Conservation (phyloP, 1,140 invertebrate genomes). For the Hestina assimilis region DNA sequence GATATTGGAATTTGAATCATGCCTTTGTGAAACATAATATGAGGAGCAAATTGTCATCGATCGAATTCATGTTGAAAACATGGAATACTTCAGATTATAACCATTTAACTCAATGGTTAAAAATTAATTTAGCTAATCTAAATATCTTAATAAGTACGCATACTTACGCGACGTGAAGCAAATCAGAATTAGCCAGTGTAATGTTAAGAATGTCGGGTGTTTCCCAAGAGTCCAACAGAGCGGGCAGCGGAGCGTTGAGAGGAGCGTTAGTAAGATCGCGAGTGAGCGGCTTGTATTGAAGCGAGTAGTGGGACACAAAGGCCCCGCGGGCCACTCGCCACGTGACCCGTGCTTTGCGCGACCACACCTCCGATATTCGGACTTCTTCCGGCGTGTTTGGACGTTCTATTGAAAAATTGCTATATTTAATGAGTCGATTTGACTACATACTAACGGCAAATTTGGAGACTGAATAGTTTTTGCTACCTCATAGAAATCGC, state of each 20-base stretch:
- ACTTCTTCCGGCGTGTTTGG: slow-evolving; percentile 68
- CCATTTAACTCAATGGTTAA: too few relatives aligned
- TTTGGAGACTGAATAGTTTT: too few relatives aligned
- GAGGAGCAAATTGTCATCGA: too few relatives aligned
- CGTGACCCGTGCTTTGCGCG: slow-evolving; percentile 60
- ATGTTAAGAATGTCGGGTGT: slow-evolving; percentile 61
- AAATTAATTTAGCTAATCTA: too few relatives aligned
- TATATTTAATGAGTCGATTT: too few relatives aligned
- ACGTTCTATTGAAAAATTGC: slow-evolving; percentile 44
- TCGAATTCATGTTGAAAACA: too few relatives aligned
- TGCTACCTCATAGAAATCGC: too few relatives aligned
- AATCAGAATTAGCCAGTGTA: slow-evolving; percentile 62
- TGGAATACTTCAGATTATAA: too few relatives aligned
- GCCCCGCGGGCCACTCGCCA: slow-evolving; percentile 60
- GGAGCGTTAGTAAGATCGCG: slow-evolving; percentile 49
- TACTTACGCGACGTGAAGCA: slow-evolving; percentile 69
- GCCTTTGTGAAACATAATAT: too few relatives aligned
- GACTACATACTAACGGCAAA: too few relatives aligned
- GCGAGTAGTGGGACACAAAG: slow-evolving; percentile 63
- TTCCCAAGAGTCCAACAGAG: slow-evolving; percentile 62
- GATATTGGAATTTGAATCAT: too few relatives aligned
- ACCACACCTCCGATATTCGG: slow-evolving; percentile 68
- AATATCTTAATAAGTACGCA: too few relatives aligned
- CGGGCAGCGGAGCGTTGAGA: slow-evolving; percentile 59
- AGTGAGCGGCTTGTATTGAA: slow-evolving; percentile 58